These are phyloP conservation scores for Melanotaenia duboulayi DNA, from an alignment of 2,113 vertebrate species.

Conservation along the genomic window DNA sequence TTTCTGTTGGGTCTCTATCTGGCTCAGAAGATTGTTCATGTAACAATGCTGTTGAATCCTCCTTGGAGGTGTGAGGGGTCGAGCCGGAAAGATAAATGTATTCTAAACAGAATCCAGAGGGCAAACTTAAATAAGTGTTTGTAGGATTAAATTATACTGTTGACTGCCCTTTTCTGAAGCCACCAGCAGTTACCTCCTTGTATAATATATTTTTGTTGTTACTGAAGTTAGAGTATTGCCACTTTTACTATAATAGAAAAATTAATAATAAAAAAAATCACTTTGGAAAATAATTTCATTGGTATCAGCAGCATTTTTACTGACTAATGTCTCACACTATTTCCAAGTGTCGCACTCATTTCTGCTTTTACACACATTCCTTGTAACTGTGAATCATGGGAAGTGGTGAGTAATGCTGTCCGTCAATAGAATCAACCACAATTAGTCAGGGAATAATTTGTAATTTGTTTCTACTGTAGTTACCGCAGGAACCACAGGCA, in stretches of 20 bases:
- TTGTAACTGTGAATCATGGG: neutral
- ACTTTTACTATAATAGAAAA: neutral
- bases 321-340: neutral
- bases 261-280: neutral
- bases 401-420: neutral
- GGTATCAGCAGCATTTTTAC: neutral
- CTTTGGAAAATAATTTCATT: neutral
- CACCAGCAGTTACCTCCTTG: too few relatives aligned
- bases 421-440: neutral
- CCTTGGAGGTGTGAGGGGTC: slow-evolving; percentile 78
- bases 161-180: neutral
- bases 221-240: too few relatives aligned
- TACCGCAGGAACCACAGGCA: too few relatives aligned
- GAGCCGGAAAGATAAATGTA: slow-evolving; percentile 83
- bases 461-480: too few relatives aligned
- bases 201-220: too few relatives aligned
- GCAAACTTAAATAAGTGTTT: neutral
- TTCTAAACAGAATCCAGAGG: slow-evolving; percentile 61
- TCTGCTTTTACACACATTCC: neutral
- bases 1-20: slow-evolving; percentile 68
- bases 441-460: neutral
- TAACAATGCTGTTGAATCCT: slow-evolving; percentile 77
- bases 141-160: neutral
- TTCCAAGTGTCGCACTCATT: neutral
- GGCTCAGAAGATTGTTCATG: slow-evolving; percentile 77